Conservation (phyloP, 2,888 invertebrate species). For the Callyntrura sp. region DNA sequence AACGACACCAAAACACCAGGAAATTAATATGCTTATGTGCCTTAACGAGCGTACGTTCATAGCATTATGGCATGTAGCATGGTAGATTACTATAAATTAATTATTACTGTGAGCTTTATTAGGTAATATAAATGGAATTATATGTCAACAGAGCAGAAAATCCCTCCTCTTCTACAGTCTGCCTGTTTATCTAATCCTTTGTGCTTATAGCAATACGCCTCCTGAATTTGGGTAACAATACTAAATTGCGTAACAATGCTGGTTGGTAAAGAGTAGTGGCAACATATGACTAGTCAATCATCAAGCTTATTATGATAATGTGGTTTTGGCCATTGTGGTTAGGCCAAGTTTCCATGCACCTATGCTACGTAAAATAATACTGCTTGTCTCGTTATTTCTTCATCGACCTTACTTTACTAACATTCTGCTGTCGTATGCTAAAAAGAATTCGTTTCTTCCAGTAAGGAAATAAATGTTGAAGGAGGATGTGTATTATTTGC, state of each 20-base stretch:
- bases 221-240: too few relatives aligned
- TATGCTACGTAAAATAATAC: not conserved
- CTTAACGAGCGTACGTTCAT: not conserved
- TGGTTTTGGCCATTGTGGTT: not conserved
- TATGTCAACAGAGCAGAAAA: slow-evolving; percentile 44
- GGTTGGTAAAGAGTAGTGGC: not conserved
- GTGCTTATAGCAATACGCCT: not conserved
- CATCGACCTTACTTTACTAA: slow-evolving; percentile 12
- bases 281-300: slow-evolving; percentile 31
- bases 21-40: too few relatives aligned
- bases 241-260: too few relatives aligned
- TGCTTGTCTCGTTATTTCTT: slow-evolving; percentile 20
- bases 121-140: slow-evolving; percentile 58
- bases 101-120: slow-evolving; percentile 45
- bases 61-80: not conserved
- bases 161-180: not conserved
- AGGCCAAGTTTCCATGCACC: not conserved
- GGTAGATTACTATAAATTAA: not conserved
- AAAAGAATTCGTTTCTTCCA: too few relatives aligned
- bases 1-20: not conserved
- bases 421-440: too few relatives aligned
- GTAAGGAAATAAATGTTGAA: too few relatives aligned
- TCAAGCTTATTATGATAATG: slow-evolving; percentile 48
- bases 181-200: not conserved
- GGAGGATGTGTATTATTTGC: too few relatives aligned